Evolutionary conservation across 2,797 vertebrate genomes (phyloP), one percentile per base, ranked within the genome.

Genomic region (Dendrocincla fuliginosa): DNA sequence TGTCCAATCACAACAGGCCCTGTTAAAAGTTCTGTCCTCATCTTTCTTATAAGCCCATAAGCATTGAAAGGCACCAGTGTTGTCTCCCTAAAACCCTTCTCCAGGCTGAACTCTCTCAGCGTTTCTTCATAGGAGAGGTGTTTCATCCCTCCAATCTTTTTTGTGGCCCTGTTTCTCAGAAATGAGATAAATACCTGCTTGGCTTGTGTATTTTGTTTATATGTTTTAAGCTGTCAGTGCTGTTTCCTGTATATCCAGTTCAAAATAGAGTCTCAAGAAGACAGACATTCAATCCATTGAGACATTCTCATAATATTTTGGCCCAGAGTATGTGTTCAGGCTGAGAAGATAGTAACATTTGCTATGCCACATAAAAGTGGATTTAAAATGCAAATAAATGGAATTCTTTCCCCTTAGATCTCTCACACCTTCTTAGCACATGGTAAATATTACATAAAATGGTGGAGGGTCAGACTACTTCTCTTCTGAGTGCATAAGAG

Each of bases 361-460:
- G 6, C 73, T 68, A 41, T 70, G 53, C 32, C 57, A 75, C 49
- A 60, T 64, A 41, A 67, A 90, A 94, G 22, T 93, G 55, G 32
- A 61, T 93, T 91, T 84, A 56, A 96, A 95, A 94, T 95, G 80
- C n/a, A 88, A 95, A 94, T 83, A 96, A 89, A 89, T 59, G 1
- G 39, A 84, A 32, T 73, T 80, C 23, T 78, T 87, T 69, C 39
- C 57, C 41, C 35, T 91, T 61, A 61, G 30, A 78, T 88, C 44
- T 88, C 87, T 78, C 3, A 2, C 35, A 89, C 53, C 30, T 92
- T 61, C 68, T 91, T 69, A 93, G 76, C 39, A 84, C 24, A 53
- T 44, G 27, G 67, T 35, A 91, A 90, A 82, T 94, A 69, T 59
- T 92, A 69, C 13, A 85, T 67, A 47, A 91, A 92, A 78, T 41